Evolutionary conservation across 92 coral and sea anemone genomes (phyloP).

Genomic region (Zoanthus solanderi): DNA sequence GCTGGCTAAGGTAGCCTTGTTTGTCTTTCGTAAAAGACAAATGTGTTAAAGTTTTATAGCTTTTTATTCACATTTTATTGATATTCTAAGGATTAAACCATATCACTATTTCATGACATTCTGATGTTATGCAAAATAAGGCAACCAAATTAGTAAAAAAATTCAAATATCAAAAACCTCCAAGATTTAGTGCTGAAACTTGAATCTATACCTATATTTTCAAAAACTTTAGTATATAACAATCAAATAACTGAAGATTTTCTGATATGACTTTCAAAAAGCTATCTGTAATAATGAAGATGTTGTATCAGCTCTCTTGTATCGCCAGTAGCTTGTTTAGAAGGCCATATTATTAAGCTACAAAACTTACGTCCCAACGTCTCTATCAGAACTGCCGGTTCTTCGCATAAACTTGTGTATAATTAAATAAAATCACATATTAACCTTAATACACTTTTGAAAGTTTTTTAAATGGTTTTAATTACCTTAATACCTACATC

Average conservation of each 20-base stretch:
- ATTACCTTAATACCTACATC: not conserved
- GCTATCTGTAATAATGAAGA: not conserved
- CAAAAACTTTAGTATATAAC: not conserved
- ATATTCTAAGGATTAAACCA: no score
- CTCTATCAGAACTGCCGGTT: not conserved
- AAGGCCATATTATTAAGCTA: not conserved
- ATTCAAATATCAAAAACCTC: no score
- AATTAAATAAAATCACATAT: not conserved
- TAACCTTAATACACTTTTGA: not conserved
- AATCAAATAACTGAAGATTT: not conserved
- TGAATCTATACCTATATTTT: not conserved
- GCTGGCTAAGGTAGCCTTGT: constrained; percentile 60
- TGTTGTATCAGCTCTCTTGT: not conserved
- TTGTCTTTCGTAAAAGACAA: constrained; percentile 48
- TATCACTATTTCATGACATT: no score
- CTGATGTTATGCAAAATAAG: no score
- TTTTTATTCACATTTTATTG: no score
- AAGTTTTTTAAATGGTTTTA: not conserved
- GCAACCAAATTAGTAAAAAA: no score
- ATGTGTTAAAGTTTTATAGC: no score
- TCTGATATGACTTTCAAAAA: no score
- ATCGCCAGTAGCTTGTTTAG: not conserved
- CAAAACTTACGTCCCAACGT: not conserved
- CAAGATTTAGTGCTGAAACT: not conserved
- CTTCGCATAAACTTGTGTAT: not conserved